Percentiles rank a stretch among this genome's conserved stretches.
These are phyloP conservation scores for Glaucopsyche alexis DNA, from an alignment of 2,888 invertebrate genomes.

Conservation along the genomic window DNA sequence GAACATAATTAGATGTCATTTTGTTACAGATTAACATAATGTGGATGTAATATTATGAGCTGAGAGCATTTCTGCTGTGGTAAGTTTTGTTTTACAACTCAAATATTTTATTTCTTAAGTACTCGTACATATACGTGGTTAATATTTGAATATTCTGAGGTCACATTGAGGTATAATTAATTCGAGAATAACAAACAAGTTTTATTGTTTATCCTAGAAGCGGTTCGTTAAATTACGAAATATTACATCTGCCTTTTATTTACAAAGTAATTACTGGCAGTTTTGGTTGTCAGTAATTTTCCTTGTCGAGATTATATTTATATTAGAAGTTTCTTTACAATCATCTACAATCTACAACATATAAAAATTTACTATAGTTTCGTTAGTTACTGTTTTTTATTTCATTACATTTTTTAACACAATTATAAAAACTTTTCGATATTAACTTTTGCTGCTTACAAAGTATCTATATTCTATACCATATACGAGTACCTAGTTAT, in stretches of 20 bases:
- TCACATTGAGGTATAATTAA: slow-evolving; percentile 18
- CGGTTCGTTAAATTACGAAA: not conserved
- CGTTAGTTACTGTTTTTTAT: no score
- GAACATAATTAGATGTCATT: not conserved
- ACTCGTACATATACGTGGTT: not conserved
- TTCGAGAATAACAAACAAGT: slow-evolving; percentile 20
- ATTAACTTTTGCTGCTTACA: no score
- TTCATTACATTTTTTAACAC: no score
- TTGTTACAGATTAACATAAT: not conserved
- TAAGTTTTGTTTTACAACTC: slow-evolving; percentile 11
- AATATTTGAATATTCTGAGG: slow-evolving; percentile 11
- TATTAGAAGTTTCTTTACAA: no score
- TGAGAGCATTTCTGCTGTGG: not conserved
- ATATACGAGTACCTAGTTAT: no score
- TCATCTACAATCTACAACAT: no score
- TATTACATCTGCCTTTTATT: not conserved
- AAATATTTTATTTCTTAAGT: not conserved
- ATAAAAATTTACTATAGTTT: no score
- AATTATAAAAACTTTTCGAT: no score
- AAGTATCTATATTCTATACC: no score
- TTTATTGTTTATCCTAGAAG: not conserved
- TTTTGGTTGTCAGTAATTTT: not conserved
- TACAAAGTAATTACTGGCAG: not conserved
- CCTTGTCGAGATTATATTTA: not conserved
- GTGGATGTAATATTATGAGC: not conserved